Conservation (phyloP, 2,113 vertebrate genomes). For the Mesoclemmys tuberculata region DNA sequence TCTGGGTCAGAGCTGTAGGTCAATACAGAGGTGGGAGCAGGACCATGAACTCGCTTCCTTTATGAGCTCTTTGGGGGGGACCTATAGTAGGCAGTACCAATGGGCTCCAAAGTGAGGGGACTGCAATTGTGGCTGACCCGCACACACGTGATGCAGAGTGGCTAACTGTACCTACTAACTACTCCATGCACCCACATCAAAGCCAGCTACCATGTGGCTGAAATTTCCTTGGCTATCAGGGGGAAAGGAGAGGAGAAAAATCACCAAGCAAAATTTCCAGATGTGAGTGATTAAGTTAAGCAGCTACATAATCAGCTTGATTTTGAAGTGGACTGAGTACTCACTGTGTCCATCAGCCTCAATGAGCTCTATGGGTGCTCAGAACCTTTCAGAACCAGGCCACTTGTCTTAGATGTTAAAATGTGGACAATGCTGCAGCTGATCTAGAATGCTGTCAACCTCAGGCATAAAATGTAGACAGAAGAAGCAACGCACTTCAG, state of each 20-base stretch:
- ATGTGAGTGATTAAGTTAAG: too few relatives aligned
- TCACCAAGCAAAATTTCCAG: too few relatives aligned
- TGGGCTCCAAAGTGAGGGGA: background rate
- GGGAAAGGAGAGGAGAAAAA: too few relatives aligned
- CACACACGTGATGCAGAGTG: background rate
- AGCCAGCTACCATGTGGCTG: too few relatives aligned
- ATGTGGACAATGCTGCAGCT: fast-evolving
- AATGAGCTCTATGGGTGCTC: background rate
- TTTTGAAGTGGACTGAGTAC: background rate
- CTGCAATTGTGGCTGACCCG: background rate
- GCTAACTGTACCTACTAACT: too few relatives aligned
- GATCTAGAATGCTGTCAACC: background rate
- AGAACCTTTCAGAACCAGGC: fast-evolving
- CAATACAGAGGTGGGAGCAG: background rate
- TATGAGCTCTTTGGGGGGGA: background rate
- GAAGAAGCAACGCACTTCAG: background rate
- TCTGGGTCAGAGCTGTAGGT: background rate
- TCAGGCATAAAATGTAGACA: background rate
- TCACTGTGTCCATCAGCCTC: background rate
- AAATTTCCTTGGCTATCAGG: too few relatives aligned
- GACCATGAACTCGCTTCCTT: background rate
- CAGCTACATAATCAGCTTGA: fast-evolving
- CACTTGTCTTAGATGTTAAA: background rate
- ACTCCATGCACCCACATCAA: too few relatives aligned
- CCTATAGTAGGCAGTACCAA: background rate